Percentiles rank a stretch among this genome's conserved stretches.
Conservation (phyloP, 2,113 vertebrate species). For the Camelus bactrianus region DNA sequence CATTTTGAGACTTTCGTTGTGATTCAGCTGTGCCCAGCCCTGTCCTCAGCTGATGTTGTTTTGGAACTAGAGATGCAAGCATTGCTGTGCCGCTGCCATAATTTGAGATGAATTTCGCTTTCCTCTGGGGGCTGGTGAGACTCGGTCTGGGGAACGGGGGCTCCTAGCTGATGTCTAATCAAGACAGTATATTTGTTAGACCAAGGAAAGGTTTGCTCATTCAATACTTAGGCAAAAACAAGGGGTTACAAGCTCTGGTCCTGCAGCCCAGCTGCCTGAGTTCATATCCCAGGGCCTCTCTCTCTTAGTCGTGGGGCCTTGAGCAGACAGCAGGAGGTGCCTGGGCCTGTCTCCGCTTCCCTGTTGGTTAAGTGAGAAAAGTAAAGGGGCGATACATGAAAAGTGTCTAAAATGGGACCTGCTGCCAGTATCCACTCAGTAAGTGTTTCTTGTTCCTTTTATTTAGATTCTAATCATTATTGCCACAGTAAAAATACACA, state of each 20-base stretch:
- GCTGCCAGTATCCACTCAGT: not conserved
- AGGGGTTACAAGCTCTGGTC: not conserved
- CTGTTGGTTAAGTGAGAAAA: not conserved
- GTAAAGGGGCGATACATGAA: not conserved
- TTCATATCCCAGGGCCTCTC: not conserved
- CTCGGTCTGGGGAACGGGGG: not conserved
- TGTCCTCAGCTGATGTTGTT: not conserved
- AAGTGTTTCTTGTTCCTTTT: not conserved
- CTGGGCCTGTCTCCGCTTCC: constrained; percentile 23
- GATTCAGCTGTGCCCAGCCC: not conserved
- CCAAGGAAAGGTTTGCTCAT: not conserved
- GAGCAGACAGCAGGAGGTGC: not conserved
- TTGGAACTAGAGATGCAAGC: constrained; percentile 8
- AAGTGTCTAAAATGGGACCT: not conserved
- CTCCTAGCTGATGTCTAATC: not conserved
- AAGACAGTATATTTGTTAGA: not conserved
- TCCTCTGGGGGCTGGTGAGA: not conserved
- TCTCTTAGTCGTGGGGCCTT: not conserved
- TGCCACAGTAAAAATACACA: not conserved
- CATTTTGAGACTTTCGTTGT: not conserved
- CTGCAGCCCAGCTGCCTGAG: not conserved
- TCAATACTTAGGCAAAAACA: not conserved
- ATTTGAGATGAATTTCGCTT: constrained; percentile 48
- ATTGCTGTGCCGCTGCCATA: not conserved
- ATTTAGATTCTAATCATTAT: not conserved